Base-by-base conservation (phyloP, 2,888 invertebrate genomes). In the Aphidius colemani region DNA sequence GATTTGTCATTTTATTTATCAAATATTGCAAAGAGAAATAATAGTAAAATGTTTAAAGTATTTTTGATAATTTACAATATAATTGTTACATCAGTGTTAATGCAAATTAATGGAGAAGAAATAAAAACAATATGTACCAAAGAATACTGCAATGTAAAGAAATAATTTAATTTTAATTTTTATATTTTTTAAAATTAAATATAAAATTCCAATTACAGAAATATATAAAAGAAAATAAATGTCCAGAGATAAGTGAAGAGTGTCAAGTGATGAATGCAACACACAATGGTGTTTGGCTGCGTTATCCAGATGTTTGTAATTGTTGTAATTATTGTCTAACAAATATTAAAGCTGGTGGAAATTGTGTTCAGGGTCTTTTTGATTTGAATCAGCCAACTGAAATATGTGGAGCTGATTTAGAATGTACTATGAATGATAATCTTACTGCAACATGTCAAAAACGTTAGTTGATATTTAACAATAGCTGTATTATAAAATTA, bases 321-420 rank as follows among this genome's bases (percentile, higher is more conserved):
- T 90, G 90, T 74, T 89, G 89, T 68, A 80, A 86, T 0, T 87
- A 84, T 75, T 89, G 89, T 68, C 74, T 89, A 51, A 84, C 85
- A 4, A 84, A 87, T 69, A 83, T 86, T 69, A 87, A 73, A 6
- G 82, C 84, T 74, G 85, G 82, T 0, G 84, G 84, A 1, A 76
- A 79, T 30, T 89, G 89, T 75, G 83, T 85, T 39, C 45, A 76
- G 0, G 87, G 87, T 0, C 83, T 84, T 0, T 84, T 86, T 0
- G 88, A 88, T 0, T 77, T 82, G 3, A 85, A 86, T 0, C 81
- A 84, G 5, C 87, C 87, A 0, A 81, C 85, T 0, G 85, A 85
- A 6, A 83, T 89, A 8, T 90, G 90, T 74, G 89, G 88, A 0
- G 84, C 85, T 1, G 87, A 87, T 1, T 82, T 89, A 9, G 79